These are phyloP conservation scores for Apodemus agrarius DNA, from an alignment of 2,797 vertebrate species.

Conservation along the genomic window DNA sequence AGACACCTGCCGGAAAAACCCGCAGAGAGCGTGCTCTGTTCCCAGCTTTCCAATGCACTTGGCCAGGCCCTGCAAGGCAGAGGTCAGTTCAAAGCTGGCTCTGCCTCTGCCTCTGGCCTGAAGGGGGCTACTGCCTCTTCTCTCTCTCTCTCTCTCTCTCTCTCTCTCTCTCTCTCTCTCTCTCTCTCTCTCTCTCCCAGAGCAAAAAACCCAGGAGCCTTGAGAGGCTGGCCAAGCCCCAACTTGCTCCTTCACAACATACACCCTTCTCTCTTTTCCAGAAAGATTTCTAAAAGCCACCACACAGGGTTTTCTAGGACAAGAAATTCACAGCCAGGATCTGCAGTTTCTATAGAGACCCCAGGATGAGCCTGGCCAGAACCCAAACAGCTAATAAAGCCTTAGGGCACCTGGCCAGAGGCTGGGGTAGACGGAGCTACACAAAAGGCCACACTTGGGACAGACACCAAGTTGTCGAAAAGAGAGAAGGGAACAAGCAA, in stretches of 20 bases:
- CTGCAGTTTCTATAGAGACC: conserved; percentile 73
- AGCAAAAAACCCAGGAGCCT: conserved; percentile 30
- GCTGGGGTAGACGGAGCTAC: conserved; percentile 32
- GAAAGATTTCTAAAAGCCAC: conserved; percentile 77
- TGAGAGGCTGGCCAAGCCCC: conserved; percentile 55
- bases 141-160: conserved; percentile 8
- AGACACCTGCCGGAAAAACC: background rate
- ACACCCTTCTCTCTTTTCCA: conserved; percentile 56
- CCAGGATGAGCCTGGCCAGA: conserved; percentile 75
- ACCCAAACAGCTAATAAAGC: conserved; percentile 75
- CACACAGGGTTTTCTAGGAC: conserved; percentile 46
- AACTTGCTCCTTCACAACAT: conserved; percentile 31
- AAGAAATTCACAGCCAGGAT: conserved; percentile 69
- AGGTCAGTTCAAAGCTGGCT: background rate
- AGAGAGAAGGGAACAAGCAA: background rate
- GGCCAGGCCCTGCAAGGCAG: background rate
- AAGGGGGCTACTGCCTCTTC: background rate
- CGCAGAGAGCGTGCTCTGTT: background rate
- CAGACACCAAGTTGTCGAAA: conserved; percentile 2
- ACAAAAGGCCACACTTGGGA: conserved; percentile 67
- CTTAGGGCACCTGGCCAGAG: conserved; percentile 70
- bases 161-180: conserved; percentile 11
- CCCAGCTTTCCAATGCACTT: background rate
- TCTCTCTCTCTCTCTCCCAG: conserved; percentile 43
- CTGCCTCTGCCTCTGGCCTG: background rate